phyloP scores from a whole-genome alignment of 1,140 invertebrate species.

The Leptopilina boulardi region DNA sequence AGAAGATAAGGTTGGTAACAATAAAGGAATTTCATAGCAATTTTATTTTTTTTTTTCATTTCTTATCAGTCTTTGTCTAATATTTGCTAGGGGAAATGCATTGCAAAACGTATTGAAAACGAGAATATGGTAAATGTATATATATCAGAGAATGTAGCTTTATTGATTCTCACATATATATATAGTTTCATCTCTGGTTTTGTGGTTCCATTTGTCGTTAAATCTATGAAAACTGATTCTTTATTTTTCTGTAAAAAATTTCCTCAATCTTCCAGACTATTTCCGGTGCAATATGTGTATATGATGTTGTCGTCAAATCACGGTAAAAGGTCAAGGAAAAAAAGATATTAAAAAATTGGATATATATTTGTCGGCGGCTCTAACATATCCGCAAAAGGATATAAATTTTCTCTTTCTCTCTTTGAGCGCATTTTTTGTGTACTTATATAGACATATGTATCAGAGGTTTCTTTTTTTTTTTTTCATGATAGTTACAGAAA shows the following conservation, averaged over 20 bases:
- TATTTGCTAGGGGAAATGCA: not conserved
- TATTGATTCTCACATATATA: not conserved
- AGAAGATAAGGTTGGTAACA: no score
- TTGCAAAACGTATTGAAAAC: not conserved
- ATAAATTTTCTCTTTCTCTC: not conserved
- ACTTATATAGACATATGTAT: no score
- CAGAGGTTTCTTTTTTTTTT: not conserved
- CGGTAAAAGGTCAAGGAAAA: not conserved
- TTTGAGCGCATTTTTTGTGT: not conserved
- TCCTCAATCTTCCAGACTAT: not conserved
- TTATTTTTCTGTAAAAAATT: constrained; percentile 4
- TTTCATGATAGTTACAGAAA: not conserved
- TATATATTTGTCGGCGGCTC: not conserved
- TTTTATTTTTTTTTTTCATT: not conserved
- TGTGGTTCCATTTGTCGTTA: not conserved
- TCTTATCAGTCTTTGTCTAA: not conserved
- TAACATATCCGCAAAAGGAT: not conserved
- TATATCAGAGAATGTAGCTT: not conserved
- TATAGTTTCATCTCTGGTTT: not conserved
- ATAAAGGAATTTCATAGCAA: no score
- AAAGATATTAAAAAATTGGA: not conserved
- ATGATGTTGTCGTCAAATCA: not conserved
- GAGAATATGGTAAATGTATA: no score
- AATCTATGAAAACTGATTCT: not conserved
- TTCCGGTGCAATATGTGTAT: not conserved